Conservation (phyloP, 2,797 vertebrate genomes). For the Gorsachius magnificus region DNA sequence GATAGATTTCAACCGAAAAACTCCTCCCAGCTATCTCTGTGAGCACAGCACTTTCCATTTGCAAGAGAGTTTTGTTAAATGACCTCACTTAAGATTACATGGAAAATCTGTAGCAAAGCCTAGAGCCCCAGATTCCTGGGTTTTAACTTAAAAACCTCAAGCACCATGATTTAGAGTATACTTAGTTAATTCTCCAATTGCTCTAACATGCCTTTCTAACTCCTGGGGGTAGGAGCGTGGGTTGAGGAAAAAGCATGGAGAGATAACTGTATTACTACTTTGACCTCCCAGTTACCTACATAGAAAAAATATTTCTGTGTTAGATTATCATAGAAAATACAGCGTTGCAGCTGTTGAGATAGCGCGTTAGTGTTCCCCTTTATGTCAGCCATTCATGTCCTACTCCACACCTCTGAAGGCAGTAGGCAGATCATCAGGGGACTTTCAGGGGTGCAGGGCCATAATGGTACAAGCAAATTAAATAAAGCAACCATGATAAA, state of each 20-base stretch:
- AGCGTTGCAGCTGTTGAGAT: not conserved
- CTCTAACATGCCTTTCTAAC: not conserved
- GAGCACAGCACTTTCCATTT: not conserved
- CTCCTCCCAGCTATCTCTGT: not conserved
- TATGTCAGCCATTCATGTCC: not conserved
- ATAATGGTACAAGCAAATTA: not conserved
- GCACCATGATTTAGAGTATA: not conserved
- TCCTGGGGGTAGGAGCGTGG: not conserved
- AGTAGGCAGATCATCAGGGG: not conserved
- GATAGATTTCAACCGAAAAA: not conserved
- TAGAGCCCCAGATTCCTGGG: not conserved
- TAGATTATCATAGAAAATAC: not conserved
- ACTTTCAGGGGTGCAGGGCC: not conserved
- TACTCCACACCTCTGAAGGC: not conserved
- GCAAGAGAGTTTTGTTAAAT: not conserved
- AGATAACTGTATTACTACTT: not conserved
- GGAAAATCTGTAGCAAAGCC: not conserved
- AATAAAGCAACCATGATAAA: not conserved
- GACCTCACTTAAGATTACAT: not conserved
- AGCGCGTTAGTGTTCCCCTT: fast-evolving
- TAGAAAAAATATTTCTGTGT: not conserved
- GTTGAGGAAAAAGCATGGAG: not conserved
- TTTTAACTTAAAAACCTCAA: not conserved
- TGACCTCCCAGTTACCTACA: not conserved
- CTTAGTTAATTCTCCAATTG: not conserved